Base-by-base conservation (phyloP, 2,888 invertebrate species). In the Drosophila dives region DNA sequence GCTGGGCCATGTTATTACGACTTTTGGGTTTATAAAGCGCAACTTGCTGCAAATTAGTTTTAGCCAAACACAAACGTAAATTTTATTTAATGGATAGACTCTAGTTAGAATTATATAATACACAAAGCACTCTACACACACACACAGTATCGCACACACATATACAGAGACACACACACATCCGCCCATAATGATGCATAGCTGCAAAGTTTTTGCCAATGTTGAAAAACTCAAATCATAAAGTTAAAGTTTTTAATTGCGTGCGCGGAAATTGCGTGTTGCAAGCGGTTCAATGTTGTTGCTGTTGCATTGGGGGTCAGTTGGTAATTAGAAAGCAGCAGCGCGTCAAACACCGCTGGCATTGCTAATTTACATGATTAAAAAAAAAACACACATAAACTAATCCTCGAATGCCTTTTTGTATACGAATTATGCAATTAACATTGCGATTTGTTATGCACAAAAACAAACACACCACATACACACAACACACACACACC, bases 231-330 rank as follows among this genome's bases (percentile, higher is more conserved):
- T 53, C 53, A 60, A 68, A 64, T 76, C 64, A 80, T 62, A 58
- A 70, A 56, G 64, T 64, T 64, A 50, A 77, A 66, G 38, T 64
- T 81, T 63, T 81, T 72, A 77, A 70, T 81, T 81, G 81, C 77
- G 50, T 56, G 59, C 17, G 45, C 75, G 26, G 23, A 50, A 42
- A 17, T 33, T 34, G 56, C 20, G 32, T 42, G 56, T 10, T 32
- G 6, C 15, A 6, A 6, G 32, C 40, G 32, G 20, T 42, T 56
- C 15, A 15, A 45, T n/a, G 32, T 11, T 20, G 23, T 8, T 26
- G 29, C 11, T n/a, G 20, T 17, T 29, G 32, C 12, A 26, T 42
- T 56, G 23, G 72, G 23, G 72, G 40, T 42, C 80, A 71, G 64
- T 53, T 58, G 51, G 68, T 38, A 69, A 70, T 54, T 34, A 58